phyloP scores from a whole-genome alignment of 2,797 vertebrate genomes.

The Orestias chungarensis region DNA sequence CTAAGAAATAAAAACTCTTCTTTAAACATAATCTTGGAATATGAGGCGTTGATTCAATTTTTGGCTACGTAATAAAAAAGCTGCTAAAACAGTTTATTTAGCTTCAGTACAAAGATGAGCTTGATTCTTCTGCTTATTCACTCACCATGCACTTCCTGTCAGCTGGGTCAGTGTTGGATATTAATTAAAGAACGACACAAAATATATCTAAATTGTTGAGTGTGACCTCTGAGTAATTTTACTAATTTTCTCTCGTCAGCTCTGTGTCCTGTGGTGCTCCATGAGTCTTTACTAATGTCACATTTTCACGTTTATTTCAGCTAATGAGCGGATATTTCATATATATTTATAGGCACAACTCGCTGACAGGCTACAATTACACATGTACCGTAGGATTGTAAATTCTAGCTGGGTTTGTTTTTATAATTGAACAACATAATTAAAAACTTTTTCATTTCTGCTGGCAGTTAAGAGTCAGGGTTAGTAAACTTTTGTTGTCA shows the following conservation, averaged over 20 bases:
- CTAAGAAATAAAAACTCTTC: neutral
- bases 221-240: neutral
- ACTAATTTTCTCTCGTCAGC: neutral
- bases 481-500: neutral
- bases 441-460: conserved; percentile 8
- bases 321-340: neutral
- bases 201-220: neutral
- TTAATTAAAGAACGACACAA: neutral
- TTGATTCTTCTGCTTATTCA: neutral
- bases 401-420: conserved; percentile 4
- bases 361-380: conserved; percentile 7
- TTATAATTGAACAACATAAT: conserved; percentile 22
- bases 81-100: neutral
- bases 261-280: neutral
- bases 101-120: neutral
- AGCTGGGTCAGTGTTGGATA: neutral
- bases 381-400: neutral
- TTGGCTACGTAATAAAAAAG: neutral
- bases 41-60: neutral
- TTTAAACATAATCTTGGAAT: neutral
- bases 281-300: neutral
- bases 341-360: conserved; percentile 7
- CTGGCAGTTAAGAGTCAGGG: neutral
- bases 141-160: neutral
- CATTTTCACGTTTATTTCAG: neutral